Evolutionary conservation across 2,113 vertebrate species (phyloP).

Genomic region (Ochotona princeps): DNA sequence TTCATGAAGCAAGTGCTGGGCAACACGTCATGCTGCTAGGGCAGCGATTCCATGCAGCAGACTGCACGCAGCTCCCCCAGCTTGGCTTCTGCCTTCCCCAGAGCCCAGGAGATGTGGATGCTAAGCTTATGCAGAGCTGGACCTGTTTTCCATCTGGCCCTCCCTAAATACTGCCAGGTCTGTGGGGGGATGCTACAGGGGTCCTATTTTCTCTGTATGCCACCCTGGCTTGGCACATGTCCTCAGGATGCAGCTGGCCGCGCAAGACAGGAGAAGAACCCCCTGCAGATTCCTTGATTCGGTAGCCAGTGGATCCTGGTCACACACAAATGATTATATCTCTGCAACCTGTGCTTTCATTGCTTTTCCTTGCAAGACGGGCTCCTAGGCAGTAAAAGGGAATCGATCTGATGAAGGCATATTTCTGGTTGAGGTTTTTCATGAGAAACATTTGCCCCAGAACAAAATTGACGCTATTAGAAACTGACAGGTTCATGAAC

Average conservation of each 20-base stretch:
- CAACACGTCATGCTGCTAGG: background rate
- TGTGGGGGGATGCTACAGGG: background rate
- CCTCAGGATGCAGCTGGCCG: background rate
- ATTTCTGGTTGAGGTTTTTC: constrained; percentile 53
- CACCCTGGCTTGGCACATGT: constrained; percentile 17
- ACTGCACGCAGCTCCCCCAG: background rate
- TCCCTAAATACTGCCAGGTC: constrained; percentile 31
- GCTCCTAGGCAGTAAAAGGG: constrained; percentile 42
- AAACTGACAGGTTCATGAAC: constrained; percentile 49
- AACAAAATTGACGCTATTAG: constrained; percentile 51
- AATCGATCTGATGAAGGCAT: constrained; percentile 42
- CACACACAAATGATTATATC: constrained; percentile 44
- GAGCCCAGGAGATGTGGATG: constrained; percentile 24
- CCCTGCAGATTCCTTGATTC: background rate
- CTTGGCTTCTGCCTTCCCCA: constrained; percentile 40
- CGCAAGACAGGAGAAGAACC: background rate
- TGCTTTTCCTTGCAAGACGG: constrained; percentile 54
- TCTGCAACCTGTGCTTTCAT: constrained; percentile 10
- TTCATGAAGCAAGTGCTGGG: constrained; percentile 31
- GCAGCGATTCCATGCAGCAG: background rate
- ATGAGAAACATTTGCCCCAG: constrained; percentile 40
- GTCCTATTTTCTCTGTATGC: background rate
- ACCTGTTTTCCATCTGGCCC: constrained; percentile 63
- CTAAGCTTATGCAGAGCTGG: constrained; percentile 41
- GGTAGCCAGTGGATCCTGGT: background rate